These are phyloP conservation scores for Nautilus pompilius DNA, from an alignment of 1,140 invertebrate species.

Conservation along the genomic window DNA sequence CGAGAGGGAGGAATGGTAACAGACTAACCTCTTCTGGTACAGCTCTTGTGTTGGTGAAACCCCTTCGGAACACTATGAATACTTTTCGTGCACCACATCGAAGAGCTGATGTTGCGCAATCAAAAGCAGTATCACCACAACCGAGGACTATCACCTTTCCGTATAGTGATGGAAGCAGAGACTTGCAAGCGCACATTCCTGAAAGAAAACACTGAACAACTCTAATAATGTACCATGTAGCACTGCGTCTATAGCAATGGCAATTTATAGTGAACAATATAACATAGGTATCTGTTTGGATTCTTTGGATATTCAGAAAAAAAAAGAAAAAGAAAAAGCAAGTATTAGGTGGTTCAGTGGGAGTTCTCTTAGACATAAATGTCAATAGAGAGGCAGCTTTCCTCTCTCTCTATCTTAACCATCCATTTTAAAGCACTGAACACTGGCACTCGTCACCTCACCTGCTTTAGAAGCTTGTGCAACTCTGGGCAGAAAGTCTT, in stretches of 20 bases:
- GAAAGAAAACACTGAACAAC: conserved; percentile 12
- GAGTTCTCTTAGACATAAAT: too few relatives aligned
- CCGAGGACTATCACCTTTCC: conserved; percentile 93
- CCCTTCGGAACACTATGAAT: conserved; percentile 87
- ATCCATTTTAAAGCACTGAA: too few relatives aligned
- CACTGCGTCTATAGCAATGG: too few relatives aligned
- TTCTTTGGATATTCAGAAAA: too few relatives aligned
- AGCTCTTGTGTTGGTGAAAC: conserved; percentile 89
- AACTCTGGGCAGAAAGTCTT: conserved; percentile 87
- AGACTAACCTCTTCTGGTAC: conserved; percentile 88
- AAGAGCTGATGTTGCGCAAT: conserved; percentile 96
- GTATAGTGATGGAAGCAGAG: conserved; percentile 69
- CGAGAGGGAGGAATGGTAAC: neutral
- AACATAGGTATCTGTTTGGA: too few relatives aligned
- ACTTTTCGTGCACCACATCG: conserved; percentile 90
- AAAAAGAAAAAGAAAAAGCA: too few relatives aligned
- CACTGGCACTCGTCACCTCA: conserved; percentile 44
- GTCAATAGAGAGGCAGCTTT: too few relatives aligned
- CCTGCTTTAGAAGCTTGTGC: conserved; percentile 84
- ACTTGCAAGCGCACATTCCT: conserved; percentile 80
- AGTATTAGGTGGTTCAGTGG: too few relatives aligned
- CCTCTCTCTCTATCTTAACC: too few relatives aligned
- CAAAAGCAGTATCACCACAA: conserved; percentile 97
- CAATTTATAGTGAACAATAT: too few relatives aligned
- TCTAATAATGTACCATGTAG: too few relatives aligned